Evolutionary conservation across 2,888 invertebrate genomes (phyloP).

Genomic region (Melanchra persicariae): DNA sequence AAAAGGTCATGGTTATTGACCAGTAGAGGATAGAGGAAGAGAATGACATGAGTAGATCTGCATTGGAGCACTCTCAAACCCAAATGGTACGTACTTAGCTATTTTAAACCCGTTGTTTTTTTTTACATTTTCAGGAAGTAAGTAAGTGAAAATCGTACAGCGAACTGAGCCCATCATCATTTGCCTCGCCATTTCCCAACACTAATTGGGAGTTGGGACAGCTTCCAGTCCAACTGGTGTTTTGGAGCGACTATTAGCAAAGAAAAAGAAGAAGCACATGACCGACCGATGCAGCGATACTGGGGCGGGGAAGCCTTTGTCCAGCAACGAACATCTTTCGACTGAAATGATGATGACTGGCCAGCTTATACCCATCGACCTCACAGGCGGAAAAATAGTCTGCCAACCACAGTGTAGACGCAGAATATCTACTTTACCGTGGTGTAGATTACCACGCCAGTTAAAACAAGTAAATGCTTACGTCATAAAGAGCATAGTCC

Average conservation of each 20-base stretch:
- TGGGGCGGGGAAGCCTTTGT: neutral
- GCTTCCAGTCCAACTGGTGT: neutral
- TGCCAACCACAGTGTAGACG: too few relatives aligned
- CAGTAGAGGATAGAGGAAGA: neutral
- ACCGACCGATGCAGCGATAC: neutral
- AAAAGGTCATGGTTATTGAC: too few relatives aligned
- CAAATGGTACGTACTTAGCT: too few relatives aligned
- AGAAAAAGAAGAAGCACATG: neutral
- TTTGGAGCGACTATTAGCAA: neutral
- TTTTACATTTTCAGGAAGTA: too few relatives aligned
- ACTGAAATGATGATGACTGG: neutral
- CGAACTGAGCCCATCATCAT: too few relatives aligned
- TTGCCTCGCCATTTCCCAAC: too few relatives aligned
- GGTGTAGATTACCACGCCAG: neutral
- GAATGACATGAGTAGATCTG: neutral
- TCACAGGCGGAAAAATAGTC: neutral
- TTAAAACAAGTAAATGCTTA: conserved; percentile 25
- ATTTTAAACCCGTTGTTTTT: too few relatives aligned
- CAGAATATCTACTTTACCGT: too few relatives aligned
- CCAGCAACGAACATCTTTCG: neutral
- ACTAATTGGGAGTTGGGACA: too few relatives aligned
- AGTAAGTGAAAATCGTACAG: too few relatives aligned
- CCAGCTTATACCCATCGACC: neutral
- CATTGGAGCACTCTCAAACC: neutral
- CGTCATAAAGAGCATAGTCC: conserved; percentile 37